Conservation (phyloP, 2,888 invertebrate species). For the Drosophila testacea region DNA sequence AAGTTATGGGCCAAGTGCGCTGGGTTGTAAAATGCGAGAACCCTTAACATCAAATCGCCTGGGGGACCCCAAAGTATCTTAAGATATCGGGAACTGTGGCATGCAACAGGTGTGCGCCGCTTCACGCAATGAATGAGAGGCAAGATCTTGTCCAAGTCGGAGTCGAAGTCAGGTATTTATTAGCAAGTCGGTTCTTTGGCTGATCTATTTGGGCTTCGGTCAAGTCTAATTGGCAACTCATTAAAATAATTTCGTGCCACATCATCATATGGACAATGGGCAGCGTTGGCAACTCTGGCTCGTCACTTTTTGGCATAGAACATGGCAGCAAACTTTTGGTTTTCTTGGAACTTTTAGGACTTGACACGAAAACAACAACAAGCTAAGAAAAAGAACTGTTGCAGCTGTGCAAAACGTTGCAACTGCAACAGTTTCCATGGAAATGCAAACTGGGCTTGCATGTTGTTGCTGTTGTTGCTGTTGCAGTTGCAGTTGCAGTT, state of each 20-base stretch:
- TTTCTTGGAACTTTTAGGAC: constrained; percentile 76
- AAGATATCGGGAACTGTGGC: constrained; percentile 9
- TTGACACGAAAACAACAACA: constrained; percentile 71
- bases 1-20: constrained; percentile 46
- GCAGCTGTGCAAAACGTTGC: constrained; percentile 59
- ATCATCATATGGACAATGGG: constrained; percentile 55
- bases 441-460: constrained; percentile 65
- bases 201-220: constrained; percentile 55
- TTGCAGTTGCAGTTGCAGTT: constrained; percentile 41
- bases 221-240: constrained; percentile 74
- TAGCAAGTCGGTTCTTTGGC: constrained; percentile 34
- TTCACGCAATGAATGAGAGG: constrained; percentile 41
- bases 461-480: constrained; percentile 16
- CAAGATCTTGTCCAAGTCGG: neutral
- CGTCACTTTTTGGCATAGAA: constrained; percentile 68
- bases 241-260: constrained; percentile 74
- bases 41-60: constrained; percentile 55
- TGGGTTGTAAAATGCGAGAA: constrained; percentile 2
- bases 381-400: constrained; percentile 44
- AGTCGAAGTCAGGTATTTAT: constrained; percentile 44
- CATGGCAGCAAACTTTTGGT: constrained; percentile 59
- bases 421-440: constrained; percentile 64
- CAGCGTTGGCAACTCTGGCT: constrained; percentile 42
- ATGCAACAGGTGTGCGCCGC: constrained; percentile 58
- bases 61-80: constrained; percentile 28